phyloP scores from a whole-genome alignment of 2,113 vertebrate species.

The Corydoras maculifer region DNA sequence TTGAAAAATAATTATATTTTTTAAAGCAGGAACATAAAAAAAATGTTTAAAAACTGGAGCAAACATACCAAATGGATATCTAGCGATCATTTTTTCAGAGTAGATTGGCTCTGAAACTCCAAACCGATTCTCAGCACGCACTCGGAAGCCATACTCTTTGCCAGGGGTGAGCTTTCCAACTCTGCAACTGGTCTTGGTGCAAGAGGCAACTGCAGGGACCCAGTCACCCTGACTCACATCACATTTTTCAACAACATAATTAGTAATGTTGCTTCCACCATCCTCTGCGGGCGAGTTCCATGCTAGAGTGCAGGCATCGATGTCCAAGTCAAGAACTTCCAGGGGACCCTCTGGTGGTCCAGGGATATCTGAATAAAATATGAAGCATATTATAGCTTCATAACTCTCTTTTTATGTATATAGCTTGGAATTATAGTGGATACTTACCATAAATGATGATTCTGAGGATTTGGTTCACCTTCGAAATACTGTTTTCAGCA shows the following conservation, averaged over 20 bases:
- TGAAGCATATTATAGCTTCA: too few species aligned
- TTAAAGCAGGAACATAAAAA: not conserved
- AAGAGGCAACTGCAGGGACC: constrained; percentile 78
- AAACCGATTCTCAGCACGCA: constrained; percentile 93
- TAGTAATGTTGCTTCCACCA: constrained; percentile 93
- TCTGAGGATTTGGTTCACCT: constrained; percentile 81
- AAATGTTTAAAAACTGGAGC: not conserved
- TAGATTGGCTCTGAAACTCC: constrained; percentile 86
- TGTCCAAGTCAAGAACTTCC: constrained; percentile 84
- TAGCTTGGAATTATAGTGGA: not conserved
- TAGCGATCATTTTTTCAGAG: constrained; percentile 83
- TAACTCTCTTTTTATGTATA: too few species aligned
- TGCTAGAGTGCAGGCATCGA: constrained; percentile 83
- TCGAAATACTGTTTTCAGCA: constrained; percentile 83
- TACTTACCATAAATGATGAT: constrained; percentile 85
- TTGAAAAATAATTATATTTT: not conserved
- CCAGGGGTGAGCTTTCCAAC: constrained; percentile 83
- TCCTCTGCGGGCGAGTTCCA: constrained; percentile 93
- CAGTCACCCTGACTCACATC: constrained; percentile 89
- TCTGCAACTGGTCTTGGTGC: constrained; percentile 89
- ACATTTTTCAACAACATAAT: constrained; percentile 94
- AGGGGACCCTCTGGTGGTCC: constrained; percentile 89
- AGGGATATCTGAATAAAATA: constrained; percentile 75
- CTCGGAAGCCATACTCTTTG: constrained; percentile 89
- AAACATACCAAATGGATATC: constrained; percentile 85